Percentiles rank a stretch among this genome's conserved stretches.
phyloP scores from a whole-genome alignment of 2,797 vertebrate species.

The Ciconia nigra region DNA sequence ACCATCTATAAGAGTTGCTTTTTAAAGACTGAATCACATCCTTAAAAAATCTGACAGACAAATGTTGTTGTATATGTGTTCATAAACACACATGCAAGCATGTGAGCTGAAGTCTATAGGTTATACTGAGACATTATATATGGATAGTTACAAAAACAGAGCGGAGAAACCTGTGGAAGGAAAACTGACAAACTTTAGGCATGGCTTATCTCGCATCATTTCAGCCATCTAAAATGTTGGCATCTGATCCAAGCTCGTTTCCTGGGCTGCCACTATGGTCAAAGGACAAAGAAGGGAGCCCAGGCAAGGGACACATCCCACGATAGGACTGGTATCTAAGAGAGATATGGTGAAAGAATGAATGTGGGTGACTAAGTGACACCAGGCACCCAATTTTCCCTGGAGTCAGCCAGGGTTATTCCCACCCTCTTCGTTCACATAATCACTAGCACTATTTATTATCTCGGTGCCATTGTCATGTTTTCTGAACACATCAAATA shows the following conservation, averaged over 20 bases:
- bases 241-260: neutral
- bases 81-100: neutral
- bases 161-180: neutral
- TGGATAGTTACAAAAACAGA: neutral
- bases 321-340: neutral
- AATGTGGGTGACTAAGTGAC: neutral
- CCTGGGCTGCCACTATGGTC: neutral
- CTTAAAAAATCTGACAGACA: neutral
- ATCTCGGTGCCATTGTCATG: neutral
- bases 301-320: neutral
- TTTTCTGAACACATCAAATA: neutral
- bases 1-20: neutral
- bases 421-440: neutral
- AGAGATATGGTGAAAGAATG: rapidly evolving
- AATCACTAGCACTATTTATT: neutral
- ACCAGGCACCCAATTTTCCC: neutral
- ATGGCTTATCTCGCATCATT: neutral
- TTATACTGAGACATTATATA: neutral
- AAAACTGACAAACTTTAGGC: neutral
- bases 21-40: neutral
- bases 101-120: neutral
- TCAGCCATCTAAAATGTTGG: neutral
- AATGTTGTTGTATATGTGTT: neutral
- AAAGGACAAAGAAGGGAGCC: neutral
- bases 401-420: neutral